Evolutionary conservation across 1,140 invertebrate species (phyloP), one percentile per base, ranked within the genome.

Genomic region (Formica selysi): DNA sequence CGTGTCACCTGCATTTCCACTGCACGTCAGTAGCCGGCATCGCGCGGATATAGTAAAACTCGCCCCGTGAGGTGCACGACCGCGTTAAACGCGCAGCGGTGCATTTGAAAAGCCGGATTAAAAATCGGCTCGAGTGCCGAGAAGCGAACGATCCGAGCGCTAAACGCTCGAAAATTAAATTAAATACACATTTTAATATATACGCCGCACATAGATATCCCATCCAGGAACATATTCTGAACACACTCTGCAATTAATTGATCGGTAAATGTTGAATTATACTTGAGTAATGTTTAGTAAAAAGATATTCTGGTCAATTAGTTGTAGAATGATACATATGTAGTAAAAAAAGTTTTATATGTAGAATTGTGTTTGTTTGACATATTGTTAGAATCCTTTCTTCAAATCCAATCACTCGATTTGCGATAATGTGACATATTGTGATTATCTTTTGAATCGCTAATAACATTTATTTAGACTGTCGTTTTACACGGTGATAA

Each of bases 31-130:
- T 86, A 61, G 76, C 76, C 54, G 44, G 54, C 64, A 74, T 74
- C 61, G 62, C 48, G 44, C 48, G 36, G 22, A 67, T 76, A 74
- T 74, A 83, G 68, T 54, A 32, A 76, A 73, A 67, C 73, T 76
- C 74, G 13, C n/a, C 36, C 44, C 73, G 26, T 54, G 70, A 89
- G 84, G 87, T 81, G 80, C 38, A 70, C 62, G 83, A 67, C 64
- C 83, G 88, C 88, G 88, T 88, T 88, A 89, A 89, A 88, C 62
- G 62, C 41, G 67, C 79, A 38, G 54, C 79, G 68, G 54, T 83
- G 79, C 68, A 48, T 83, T 83, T 83, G 79, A 83, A 83, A 54
- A 83, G 79, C 1, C 38, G 54, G 38, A 61, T 83, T 83, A 74
- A 73, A 74, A 83, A 83, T 59, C 29, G 36, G 68, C 54, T 48